Evolutionary conservation across 2,113 vertebrate genomes (phyloP).

Genomic region (Diphyllodes magnificus): DNA sequence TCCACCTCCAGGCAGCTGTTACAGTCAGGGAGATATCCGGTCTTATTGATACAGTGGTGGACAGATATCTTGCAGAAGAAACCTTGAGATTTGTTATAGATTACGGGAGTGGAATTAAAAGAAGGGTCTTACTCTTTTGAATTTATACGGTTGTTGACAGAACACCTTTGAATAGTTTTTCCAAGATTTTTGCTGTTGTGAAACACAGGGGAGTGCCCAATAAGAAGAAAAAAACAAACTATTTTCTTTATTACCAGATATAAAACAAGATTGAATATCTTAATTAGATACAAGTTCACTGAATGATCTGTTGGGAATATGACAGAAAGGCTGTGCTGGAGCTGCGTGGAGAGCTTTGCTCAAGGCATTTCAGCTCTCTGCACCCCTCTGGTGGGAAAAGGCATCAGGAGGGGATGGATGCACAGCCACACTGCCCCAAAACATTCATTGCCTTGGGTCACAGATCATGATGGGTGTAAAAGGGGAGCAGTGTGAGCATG

Average conservation of each 20-base stretch:
- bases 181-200: not conserved
- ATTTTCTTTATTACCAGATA: not conserved
- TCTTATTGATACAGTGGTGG: not conserved
- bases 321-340: not conserved
- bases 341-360: not conserved
- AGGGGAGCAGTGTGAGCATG: not conserved
- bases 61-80: not conserved
- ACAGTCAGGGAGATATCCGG: not conserved
- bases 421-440: not conserved
- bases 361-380: not conserved
- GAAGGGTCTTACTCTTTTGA: not conserved
- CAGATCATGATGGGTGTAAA: not conserved
- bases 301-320: not conserved
- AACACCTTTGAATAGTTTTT: not conserved
- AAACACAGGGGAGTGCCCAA: not conserved
- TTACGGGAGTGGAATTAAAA: not conserved
- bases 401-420: not conserved
- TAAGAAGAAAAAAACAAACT: not conserved
- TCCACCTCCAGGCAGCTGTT: not conserved
- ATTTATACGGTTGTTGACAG: not conserved
- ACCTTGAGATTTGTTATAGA: not conserved
- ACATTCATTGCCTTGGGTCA: rapidly evolving
- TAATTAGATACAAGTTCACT: not conserved
- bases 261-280: not conserved
- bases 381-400: not conserved